phyloP scores from a whole-genome alignment of 2,797 vertebrate species.

The Artibeus lituratus region DNA sequence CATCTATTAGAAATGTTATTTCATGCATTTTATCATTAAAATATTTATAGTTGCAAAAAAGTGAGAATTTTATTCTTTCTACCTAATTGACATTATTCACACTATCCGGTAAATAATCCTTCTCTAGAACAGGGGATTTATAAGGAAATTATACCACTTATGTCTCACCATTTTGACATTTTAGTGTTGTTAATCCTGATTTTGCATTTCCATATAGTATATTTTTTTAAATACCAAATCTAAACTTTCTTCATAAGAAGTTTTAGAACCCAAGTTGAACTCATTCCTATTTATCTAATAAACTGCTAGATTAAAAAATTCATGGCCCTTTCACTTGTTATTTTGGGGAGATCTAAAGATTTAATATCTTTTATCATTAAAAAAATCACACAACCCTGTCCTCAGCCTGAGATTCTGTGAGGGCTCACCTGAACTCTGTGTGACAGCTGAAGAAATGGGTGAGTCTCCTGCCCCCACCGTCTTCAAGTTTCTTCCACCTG shows the following conservation, averaged over 20 bases:
- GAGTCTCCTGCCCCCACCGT: too few species aligned
- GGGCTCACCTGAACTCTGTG: rapidly evolving
- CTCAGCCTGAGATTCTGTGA: background rate
- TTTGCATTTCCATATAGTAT: background rate
- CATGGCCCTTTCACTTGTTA: background rate
- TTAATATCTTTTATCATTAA: background rate
- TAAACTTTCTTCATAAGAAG: background rate
- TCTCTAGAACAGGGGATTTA: background rate
- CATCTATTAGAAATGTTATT: background rate
- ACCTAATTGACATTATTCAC: background rate
- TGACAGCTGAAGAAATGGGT: too few species aligned
- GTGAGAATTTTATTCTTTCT: background rate
- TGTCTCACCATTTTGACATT: background rate
- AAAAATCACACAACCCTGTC: background rate
- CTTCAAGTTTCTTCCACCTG: background rate
- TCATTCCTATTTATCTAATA: background rate
- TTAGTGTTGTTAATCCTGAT: background rate
- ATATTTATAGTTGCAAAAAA: background rate
- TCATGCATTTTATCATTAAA: background rate
- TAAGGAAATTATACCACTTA: background rate
- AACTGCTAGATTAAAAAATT: background rate
- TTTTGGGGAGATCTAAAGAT: background rate
- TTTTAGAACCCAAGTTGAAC: background rate
- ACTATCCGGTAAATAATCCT: background rate
- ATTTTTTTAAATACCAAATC: background rate